These are phyloP conservation scores for Gnathonemus echidnorhynchus DNA, from an alignment of 2,113 vertebrate genomes.

Conservation along the genomic window DNA sequence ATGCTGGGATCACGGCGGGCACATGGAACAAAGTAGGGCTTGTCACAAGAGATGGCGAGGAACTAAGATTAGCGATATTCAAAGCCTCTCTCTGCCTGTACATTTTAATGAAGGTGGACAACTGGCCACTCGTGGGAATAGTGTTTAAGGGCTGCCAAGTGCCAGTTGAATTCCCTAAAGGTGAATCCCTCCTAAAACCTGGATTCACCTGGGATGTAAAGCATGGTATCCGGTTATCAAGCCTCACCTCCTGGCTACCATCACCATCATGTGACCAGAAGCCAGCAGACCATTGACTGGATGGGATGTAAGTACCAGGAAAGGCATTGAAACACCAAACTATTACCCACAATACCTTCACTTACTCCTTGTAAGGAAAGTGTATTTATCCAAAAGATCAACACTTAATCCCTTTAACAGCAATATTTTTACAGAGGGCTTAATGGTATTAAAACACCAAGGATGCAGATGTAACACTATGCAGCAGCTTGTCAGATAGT, in stretches of 20 bases:
- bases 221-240: neutral
- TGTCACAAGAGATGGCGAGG: neutral
- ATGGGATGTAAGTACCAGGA: neutral
- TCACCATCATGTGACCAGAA: neutral
- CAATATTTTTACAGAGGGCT: neutral
- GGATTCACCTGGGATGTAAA: neutral
- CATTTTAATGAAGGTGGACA: neutral
- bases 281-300: neutral
- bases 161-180: neutral
- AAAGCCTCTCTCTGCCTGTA: neutral
- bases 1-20: slow-evolving; percentile 22
- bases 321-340: neutral
- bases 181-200: neutral
- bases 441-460: neutral
- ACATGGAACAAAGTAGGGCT: neutral
- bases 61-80: neutral
- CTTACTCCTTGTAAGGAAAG: neutral
- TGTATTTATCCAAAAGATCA: neutral
- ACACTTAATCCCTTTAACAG: neutral
- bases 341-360: neutral
- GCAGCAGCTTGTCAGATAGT: neutral
- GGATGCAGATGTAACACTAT: neutral
- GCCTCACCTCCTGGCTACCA: neutral
- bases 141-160: neutral
- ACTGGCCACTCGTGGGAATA: neutral